phyloP scores from a whole-genome alignment of 2,888 invertebrate species.

The Azorinus chamasolen region DNA sequence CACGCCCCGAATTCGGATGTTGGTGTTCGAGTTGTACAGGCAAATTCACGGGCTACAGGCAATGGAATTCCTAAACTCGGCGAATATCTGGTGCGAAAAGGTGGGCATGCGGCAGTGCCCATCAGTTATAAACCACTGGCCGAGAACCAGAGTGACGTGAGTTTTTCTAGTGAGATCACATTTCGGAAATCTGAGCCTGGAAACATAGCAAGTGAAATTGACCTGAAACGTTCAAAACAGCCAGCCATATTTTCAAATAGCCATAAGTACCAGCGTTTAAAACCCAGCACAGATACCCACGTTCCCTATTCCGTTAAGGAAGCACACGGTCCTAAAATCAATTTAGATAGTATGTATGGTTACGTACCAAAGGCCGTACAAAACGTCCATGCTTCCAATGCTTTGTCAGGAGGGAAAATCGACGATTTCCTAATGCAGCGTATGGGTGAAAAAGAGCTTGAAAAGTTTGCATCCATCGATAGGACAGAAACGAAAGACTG shows the following conservation, averaged over 20 bases:
- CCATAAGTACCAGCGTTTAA: neutral
- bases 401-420: slow-evolving; percentile 65
- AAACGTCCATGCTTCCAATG: slow-evolving; percentile 66
- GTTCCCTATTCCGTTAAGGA: neutral
- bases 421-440: slow-evolving; percentile 68
- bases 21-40: no score
- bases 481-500: no score
- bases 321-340: neutral
- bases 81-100: no score
- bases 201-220: neutral
- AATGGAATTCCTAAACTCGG: no score
- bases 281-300: neutral
- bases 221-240: neutral
- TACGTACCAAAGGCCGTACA: slow-evolving; percentile 71
- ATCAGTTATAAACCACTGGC: neutral
- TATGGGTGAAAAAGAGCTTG: slow-evolving; percentile 54
- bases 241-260: slow-evolving; percentile 9
- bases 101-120: neutral
- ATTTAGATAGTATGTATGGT: slow-evolving; percentile 70
- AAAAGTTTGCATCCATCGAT: slow-evolving; percentile 54
- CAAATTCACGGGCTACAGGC: no score
- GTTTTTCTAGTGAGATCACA: slow-evolving; percentile 11
- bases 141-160: slow-evolving; percentile 1
- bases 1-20: no score
- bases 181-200: slow-evolving; percentile 5